phyloP scores from a whole-genome alignment of 2,113 vertebrate genomes.

The Amphiprion percula region DNA sequence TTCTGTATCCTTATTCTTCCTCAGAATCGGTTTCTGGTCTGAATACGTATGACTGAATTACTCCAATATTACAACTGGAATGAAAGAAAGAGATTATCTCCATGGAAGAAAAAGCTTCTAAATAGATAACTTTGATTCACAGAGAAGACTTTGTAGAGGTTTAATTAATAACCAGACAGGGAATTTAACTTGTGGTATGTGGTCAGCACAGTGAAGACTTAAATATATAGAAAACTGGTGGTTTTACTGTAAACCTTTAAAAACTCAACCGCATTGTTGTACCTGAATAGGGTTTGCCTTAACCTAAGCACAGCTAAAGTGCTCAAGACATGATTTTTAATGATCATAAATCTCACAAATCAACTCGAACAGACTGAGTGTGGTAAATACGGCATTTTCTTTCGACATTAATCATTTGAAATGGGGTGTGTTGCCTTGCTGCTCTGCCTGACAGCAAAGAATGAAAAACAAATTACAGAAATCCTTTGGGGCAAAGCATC shows the following conservation, averaged over 20 bases:
- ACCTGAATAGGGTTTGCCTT: neutral
- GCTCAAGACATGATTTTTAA: neutral
- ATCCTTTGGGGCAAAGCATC: constrained; percentile 14
- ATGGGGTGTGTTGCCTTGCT: neutral
- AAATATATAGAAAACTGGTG: neutral
- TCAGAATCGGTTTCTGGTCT: no score
- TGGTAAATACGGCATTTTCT: neutral
- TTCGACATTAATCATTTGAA: neutral
- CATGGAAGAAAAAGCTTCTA: no score
- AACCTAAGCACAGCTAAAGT: neutral
- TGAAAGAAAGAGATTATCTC: no score
- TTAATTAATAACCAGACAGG: no score
- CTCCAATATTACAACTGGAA: no score
- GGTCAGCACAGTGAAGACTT: neutral
- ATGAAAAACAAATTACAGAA: neutral
- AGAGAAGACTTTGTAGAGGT: no score
- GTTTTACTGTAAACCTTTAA: no score
- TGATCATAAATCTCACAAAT: neutral
- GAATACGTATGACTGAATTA: no score
- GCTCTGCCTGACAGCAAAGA: constrained; percentile 1
- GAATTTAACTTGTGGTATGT: neutral
- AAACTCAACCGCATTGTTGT: neutral
- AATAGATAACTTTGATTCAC: no score
- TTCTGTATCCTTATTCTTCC: no score
- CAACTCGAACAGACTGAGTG: neutral